phyloP scores from a whole-genome alignment of 2,888 invertebrate species.

The Hoplodrina blanda region DNA sequence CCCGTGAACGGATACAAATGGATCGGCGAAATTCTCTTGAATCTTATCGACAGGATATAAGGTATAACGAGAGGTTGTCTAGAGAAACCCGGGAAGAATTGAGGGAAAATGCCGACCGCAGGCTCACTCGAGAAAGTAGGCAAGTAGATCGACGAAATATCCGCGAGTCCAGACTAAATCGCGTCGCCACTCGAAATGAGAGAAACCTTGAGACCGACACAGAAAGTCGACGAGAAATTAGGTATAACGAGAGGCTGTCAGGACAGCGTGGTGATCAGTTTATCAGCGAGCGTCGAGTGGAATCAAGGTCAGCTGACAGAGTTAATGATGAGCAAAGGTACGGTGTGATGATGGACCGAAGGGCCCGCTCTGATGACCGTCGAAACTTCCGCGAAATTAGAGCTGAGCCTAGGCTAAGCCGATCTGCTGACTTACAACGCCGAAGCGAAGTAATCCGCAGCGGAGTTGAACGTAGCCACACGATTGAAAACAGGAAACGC shows the following conservation, averaged over 20 bases:
- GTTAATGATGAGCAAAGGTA: slow-evolving; percentile 20
- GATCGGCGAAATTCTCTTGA: slow-evolving; percentile 38
- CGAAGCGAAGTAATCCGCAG: slow-evolving; percentile 27
- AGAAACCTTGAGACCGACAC: slow-evolving; percentile 7
- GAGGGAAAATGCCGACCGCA: slow-evolving; percentile 10
- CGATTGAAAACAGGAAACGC: slow-evolving; percentile 45
- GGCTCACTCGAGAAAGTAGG: slow-evolving; percentile 8
- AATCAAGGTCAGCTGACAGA: slow-evolving; percentile 36
- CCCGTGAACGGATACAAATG: slow-evolving; percentile 21
- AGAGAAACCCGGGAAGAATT: slow-evolving; percentile 10
- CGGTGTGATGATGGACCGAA: slow-evolving; percentile 24
- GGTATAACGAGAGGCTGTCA: slow-evolving; percentile 31
- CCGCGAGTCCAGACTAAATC: slow-evolving; percentile 11
- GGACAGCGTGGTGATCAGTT: slow-evolving; percentile 26
- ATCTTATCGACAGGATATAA: slow-evolving; percentile 21
- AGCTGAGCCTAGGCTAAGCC: slow-evolving; percentile 17
- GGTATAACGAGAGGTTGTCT: neutral
- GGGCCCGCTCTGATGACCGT: slow-evolving; percentile 31
- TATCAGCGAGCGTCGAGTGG: slow-evolving; percentile 17
- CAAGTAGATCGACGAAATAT: slow-evolving; percentile 16
- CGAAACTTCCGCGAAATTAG: slow-evolving; percentile 37
- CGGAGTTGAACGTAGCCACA: slow-evolving; percentile 27
- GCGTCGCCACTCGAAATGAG: slow-evolving; percentile 13
- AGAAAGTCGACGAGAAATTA: slow-evolving; percentile 26
- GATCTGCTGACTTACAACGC: slow-evolving; percentile 29